These are phyloP conservation scores for Dasysyrphus tricinctus DNA, from an alignment of 2,888 invertebrate genomes.

Conservation along the genomic window DNA sequence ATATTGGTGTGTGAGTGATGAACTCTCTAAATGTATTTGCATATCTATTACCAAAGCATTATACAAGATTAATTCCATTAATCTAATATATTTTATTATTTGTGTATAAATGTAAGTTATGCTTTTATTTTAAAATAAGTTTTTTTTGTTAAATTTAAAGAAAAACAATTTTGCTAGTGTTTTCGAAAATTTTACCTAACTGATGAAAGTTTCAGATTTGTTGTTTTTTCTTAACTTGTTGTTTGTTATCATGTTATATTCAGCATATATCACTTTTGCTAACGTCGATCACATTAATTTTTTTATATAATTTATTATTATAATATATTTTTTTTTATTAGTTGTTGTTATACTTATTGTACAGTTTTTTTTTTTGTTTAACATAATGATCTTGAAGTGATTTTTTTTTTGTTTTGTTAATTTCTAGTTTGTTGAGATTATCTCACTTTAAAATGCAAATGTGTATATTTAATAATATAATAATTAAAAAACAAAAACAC, in stretches of 20 bases:
- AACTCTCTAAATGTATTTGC: not conserved
- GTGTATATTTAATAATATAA: constrained; percentile 48
- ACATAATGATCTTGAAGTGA: constrained; percentile 52
- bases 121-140: constrained; percentile 16
- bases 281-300: constrained; percentile 72
- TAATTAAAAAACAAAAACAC: constrained; percentile 29
- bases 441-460: constrained; percentile 60
- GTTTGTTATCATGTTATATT: constrained; percentile 65
- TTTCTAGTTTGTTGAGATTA: constrained; percentile 45
- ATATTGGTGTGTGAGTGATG: not conserved
- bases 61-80: constrained; percentile 4
- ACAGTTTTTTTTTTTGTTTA: constrained; percentile 46
- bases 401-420: constrained; percentile 18
- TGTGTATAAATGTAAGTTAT: constrained; percentile 19
- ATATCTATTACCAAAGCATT: constrained; percentile 28
- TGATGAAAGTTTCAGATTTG: constrained; percentile 43
- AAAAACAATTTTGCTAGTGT: constrained; percentile 62
- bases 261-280: constrained; percentile 75
- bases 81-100: constrained; percentile 28
- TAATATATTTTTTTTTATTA: constrained; percentile 38
- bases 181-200: constrained; percentile 67
- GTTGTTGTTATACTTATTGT: constrained; percentile 54
- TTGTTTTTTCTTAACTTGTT: constrained; percentile 39
- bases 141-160: constrained; percentile 33
- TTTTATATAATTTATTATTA: constrained; percentile 46